A percentile compares a stretch with the other conserved stretches of the same genome.
These are phyloP conservation scores for Bombus picipes DNA, from an alignment of 1,140 invertebrate species.

Conservation along the genomic window DNA sequence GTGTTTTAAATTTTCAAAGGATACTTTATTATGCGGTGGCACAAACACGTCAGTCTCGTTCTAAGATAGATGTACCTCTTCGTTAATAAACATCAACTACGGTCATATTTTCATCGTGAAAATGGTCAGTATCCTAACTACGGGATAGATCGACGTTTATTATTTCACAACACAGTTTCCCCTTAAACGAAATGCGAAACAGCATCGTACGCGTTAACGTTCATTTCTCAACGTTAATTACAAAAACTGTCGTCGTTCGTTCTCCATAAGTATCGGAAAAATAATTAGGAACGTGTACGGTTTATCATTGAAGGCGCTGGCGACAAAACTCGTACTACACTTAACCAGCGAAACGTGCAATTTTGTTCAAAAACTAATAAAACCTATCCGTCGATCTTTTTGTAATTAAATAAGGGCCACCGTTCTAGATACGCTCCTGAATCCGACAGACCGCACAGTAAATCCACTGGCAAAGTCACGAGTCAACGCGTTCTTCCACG, in stretches of 20 bases:
- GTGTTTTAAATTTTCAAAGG: conserved; percentile 15
- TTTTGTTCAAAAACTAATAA: not conserved
- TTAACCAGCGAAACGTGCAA: not conserved
- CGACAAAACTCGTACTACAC: not conserved
- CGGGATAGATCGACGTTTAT: not conserved
- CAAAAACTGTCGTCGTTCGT: not conserved
- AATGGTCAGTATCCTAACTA: not conserved
- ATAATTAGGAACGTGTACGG: conserved; percentile 18
- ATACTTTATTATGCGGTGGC: not conserved
- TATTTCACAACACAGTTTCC: not conserved
- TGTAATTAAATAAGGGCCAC: not conserved
- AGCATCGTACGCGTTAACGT: not conserved
- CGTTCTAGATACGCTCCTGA: too few species aligned
- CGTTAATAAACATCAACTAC: not conserved
- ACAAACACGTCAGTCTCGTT: not conserved
- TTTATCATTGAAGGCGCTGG: too few species aligned
- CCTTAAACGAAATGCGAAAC: not conserved
- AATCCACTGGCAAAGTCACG: not conserved
- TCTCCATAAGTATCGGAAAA: conserved; percentile 19
- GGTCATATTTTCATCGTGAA: not conserved
- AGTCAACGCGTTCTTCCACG: too few species aligned
- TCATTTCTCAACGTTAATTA: not conserved
- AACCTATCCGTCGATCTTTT: not conserved
- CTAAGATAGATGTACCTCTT: not conserved
- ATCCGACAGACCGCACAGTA: not conserved